Conservation (phyloP, 30 jellyfish, hydroid and myxozoan genomes). For the Mastigias papua region DNA sequence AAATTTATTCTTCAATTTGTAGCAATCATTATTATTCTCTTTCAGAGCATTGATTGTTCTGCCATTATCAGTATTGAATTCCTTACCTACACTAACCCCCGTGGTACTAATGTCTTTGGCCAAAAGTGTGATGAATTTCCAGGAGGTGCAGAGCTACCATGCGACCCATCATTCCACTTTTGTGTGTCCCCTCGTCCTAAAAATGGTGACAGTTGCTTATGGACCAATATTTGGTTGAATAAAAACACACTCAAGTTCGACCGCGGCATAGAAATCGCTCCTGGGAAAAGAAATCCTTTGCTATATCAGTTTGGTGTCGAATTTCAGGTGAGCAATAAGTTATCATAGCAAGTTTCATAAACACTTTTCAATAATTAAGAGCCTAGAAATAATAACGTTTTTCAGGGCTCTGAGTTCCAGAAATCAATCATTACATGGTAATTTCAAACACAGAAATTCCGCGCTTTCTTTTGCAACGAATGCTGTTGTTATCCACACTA, state of each 20-base stretch:
- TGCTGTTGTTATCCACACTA: too few species aligned
- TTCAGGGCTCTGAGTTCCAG: too few species aligned
- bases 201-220: neutral
- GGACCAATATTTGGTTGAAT: constrained; percentile 31
- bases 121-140: constrained; percentile 4
- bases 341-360: too few species aligned
- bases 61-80: constrained; percentile 34
- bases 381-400: too few species aligned
- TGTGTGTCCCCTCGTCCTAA: constrained; percentile 28
- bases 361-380: too few species aligned
- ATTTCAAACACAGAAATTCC: too few species aligned
- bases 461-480: too few species aligned
- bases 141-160: constrained; percentile 30
- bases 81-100: constrained; percentile 27
- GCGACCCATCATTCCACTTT: constrained; percentile 23
- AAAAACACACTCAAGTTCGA: neutral
- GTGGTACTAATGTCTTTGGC: constrained; percentile 14
- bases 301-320: neutral
- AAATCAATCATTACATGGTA: too few species aligned
- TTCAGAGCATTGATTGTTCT: constrained; percentile 39
- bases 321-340: constrained; percentile 15
- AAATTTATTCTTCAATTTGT: too few species aligned
- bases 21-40: too few species aligned
- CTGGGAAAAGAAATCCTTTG: constrained; percentile 7
- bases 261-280: constrained; percentile 1